Evolutionary conservation across 2,888 invertebrate genomes (phyloP), one percentile per base, ranked within the genome.

Genomic region (Leucoptera coffeella): DNA sequence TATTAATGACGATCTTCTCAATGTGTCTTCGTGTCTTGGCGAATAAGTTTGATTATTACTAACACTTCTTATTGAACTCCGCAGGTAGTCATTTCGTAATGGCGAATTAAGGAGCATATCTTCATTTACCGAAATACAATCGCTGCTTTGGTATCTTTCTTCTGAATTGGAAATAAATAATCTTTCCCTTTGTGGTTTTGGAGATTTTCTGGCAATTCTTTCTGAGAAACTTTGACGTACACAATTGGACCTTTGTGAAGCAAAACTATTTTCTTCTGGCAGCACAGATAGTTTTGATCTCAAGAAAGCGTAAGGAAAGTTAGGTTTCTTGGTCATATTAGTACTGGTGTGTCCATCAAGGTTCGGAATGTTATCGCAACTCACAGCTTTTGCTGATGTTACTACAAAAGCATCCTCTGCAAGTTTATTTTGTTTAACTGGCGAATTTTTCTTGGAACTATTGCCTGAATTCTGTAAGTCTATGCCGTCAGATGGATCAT

Each of bases 401-500:
- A 43, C 47, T 14, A 51, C 50, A 39, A 73, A 56, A 29, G 45
- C 50, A 22, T 71, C 67, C 29, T 71, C 67, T 10, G 51, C 30
- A 30, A 41, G 36, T 35, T 45, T 56, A 32, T 38, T 52, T 35
- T 43, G 53, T 46, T 59, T 59, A 38, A 48, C 40, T 37, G 60
- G 51, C 27, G 65, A 57, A 29, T 38, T 47, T 46, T 65, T 56
- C 33, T 31, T 32, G 4, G 39, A 23, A 35, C 46, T 48, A 40
- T 53, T 52, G 36, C 52, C 47, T 32, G 60, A 42, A 42, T 67
- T 72, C 50, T 75, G 67, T 37, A 82, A 64, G 43, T 82, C 84
- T 28, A 85, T 74, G 22, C 83, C 85, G 41, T 85, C 84, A n/a
- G 83, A 82, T 6, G 85, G 85, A 56, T 85, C 85, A 46, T 85